Conservation (phyloP, 2,113 vertebrate species). For the Cyanistes caeruleus region DNA sequence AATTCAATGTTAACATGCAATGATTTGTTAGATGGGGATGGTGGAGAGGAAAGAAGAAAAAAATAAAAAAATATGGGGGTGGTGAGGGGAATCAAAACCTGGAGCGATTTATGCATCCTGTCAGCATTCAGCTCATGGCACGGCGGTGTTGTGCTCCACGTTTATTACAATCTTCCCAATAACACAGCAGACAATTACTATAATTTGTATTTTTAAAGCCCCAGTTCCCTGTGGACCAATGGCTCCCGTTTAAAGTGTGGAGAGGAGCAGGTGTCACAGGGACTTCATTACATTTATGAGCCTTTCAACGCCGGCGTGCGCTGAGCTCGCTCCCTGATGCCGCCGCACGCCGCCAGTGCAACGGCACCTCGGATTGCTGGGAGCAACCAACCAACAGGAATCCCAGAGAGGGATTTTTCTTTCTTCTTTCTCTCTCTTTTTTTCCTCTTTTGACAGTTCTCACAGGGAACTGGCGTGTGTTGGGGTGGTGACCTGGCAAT, state of each 20-base stretch:
- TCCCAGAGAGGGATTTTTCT: conserved; percentile 36
- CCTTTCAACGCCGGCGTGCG: conserved; percentile 55
- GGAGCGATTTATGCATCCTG: conserved; percentile 47
- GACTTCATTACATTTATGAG: conserved; percentile 77
- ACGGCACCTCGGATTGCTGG: conserved; percentile 77
- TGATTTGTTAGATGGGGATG: not conserved
- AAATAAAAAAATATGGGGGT: not conserved
- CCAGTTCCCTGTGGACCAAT: conserved; percentile 61
- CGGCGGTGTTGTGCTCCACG: not conserved
- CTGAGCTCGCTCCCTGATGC: conserved; percentile 46
- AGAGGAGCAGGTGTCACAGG: conserved; percentile 91
- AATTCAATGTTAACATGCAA: not conserved
- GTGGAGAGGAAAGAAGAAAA: not conserved
- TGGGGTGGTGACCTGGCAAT: conserved; percentile 75
- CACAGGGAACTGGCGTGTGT: conserved; percentile 71
- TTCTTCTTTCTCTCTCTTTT: not conserved
- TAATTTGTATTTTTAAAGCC: conserved; percentile 73
- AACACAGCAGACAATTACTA: conserved; percentile 75
- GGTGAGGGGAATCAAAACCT: not conserved
- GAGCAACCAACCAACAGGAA: conserved; percentile 65
- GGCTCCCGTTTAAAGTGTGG: conserved; percentile 75
- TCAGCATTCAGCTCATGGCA: not conserved
- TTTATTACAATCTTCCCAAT: conserved; percentile 72
- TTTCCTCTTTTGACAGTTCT: conserved; percentile 24
- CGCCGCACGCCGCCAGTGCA: conserved; percentile 71